Base-by-base conservation (phyloP, 2,113 vertebrate genomes). In the zebrafish (Danio rerio) region DNA sequence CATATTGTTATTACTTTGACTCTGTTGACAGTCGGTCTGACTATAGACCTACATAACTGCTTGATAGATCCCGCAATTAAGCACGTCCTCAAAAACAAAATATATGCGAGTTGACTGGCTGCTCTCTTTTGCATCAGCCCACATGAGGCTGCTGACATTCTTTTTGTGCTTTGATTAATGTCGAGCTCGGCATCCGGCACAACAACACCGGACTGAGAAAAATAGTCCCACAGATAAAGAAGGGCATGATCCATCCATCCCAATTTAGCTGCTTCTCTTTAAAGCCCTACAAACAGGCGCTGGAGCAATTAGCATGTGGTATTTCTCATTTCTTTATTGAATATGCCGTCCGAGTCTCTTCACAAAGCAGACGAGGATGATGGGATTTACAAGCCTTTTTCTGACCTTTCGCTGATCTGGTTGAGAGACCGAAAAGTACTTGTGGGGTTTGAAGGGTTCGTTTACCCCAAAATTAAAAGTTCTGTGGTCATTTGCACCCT, bases 141-240 rank as follows among this genome's bases (percentile, higher is more conserved):
- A 16, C 69, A 61, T 81, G 75, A 89, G 86, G 87, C 87, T 84
- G 85, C 85, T 82, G 87, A 89, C 90, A 89, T 91, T 92, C 89
- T 92, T 91, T 93, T 90, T 87, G 91, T 91, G 89, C 87, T 83
- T 91, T 94, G 92, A 93, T 93, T 93, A 93, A 93, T 92, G 92
- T 91, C 90, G 89, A 92, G 91, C 88, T 89, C 87, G 88, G 89
- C 89, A 91, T 92, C 90, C 91, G 91, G 89, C 91, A 90, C 90
- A 91, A 91, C 92, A 91, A 88, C 88, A 87, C 85, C 89, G 89
- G 92, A 92, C 90, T 91, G 91, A 93, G 91, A 93, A 91, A 88
- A 91, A 92, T 83, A 83, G 78, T 89, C 79, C 84, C 83, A 88
- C 31, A 90, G 88, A 91, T 89, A 89, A 90, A 90, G 89, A 90